Evolutionary conservation across 2,797 vertebrate genomes (phyloP).

Genomic region (Crenichthys baileyi): DNA sequence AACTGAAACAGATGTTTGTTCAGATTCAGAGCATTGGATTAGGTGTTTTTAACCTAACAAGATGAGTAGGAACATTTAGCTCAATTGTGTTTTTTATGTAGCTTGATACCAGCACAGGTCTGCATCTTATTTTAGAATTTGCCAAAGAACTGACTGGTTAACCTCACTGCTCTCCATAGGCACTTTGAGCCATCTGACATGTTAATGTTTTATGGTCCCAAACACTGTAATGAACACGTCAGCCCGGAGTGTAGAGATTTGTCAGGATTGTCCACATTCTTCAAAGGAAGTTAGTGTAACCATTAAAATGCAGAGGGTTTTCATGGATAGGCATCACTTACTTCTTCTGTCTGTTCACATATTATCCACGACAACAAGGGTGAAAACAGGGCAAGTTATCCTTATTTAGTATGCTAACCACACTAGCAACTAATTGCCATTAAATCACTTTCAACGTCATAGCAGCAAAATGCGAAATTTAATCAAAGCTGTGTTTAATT

Average conservation of each 20-base stretch:
- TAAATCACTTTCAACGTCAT: conserved; percentile 31
- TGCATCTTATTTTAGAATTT: conserved; percentile 34
- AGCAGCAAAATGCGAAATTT: neutral
- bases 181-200: conserved; percentile 22
- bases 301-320: conserved; percentile 39
- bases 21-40: neutral
- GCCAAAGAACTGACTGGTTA: conserved; percentile 32
- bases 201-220: conserved; percentile 50
- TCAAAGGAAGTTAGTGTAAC: conserved; percentile 25
- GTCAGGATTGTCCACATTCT: conserved; percentile 14
- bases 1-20: neutral
- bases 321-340: conserved; percentile 39
- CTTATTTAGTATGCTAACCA: conserved; percentile 25
- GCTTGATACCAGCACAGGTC: conserved; percentile 12
- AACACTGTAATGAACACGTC: conserved; percentile 29
- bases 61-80: neutral
- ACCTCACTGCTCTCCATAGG: conserved; percentile 26
- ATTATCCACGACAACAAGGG: conserved; percentile 27
- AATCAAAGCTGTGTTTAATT: conserved; percentile 9
- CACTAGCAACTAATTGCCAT: conserved; percentile 3
- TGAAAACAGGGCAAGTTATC: conserved; percentile 2
- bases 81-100: neutral
- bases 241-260: conserved; percentile 6
- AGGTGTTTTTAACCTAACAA: neutral
- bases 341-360: conserved; percentile 30